Evolutionary conservation across 2,113 vertebrate species (phyloP), one percentile per base, ranked within the genome.

Genomic region (Petroica traversi): DNA sequence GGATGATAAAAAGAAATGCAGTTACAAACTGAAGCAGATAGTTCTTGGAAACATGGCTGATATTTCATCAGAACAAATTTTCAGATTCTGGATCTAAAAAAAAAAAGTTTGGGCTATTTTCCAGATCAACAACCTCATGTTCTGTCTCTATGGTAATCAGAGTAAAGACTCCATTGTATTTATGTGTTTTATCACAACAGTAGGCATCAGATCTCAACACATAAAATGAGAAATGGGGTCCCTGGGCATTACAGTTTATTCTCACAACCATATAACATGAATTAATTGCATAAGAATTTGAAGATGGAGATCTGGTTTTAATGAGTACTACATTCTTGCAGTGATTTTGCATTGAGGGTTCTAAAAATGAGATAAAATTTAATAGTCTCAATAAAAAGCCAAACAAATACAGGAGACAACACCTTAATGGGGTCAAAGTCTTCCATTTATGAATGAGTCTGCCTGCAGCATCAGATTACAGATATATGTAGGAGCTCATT

Each of bases 81-180:
- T 63, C 10, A 71, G 14, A 34, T 59, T 59, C 20, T 3, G 14
- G 3, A 4, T 41, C 7, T 49, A 33, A 48, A 71, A 77, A 20
- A 77, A 20, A 31, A 43, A 9, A 6, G 8, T 18, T 43, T 4
- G 3, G 7, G 13, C 5, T 0, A 0, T 43, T 91, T 92, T 58
- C 29, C 18, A 46, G 31, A 38, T 11, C 1, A 2, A 43, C 11
- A 48, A 19, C 4, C 14, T 41, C 12, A 26, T 19, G 62, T 75
- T 61, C 17, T 41, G 7, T 57, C 15, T 43, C 16, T 43, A n/a
- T 26, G 2, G 14, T 28, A 74, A 68, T 23, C 22, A 58, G 24
- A 67, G 5, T 46, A 41, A 81, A 85, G 16, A 41, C 41, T 41
- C 16, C 5, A 1, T 38, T 63, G 2, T 34, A 83, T 61, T 73